These are phyloP conservation scores for Atethmia centrago DNA, from an alignment of 2,888 invertebrate species.

Conservation along the genomic window DNA sequence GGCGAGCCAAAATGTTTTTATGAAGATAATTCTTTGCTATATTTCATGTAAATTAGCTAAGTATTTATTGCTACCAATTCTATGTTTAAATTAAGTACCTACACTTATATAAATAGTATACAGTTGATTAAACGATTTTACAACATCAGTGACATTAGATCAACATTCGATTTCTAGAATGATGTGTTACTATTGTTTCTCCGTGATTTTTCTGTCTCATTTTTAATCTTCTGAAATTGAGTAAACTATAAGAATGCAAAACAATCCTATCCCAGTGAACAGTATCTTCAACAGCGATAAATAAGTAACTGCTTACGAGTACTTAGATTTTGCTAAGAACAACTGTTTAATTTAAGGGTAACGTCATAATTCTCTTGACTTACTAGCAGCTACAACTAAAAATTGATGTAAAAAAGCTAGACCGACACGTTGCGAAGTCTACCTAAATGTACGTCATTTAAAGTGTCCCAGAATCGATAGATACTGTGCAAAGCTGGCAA, in stretches of 20 bases:
- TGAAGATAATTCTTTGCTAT: background rate
- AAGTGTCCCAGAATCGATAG: background rate
- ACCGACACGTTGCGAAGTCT: too few species aligned
- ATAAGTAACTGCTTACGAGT: background rate
- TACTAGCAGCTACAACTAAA: background rate
- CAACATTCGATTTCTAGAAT: background rate
- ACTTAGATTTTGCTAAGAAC: background rate
- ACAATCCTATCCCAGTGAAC: background rate
- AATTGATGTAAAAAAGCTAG: background rate
- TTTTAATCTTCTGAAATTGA: background rate
- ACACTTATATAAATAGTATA: background rate
- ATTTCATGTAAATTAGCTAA: background rate
- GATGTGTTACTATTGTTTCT: background rate
- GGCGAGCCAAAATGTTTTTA: background rate
- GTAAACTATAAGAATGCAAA: background rate
- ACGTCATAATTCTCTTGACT: background rate
- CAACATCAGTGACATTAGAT: background rate
- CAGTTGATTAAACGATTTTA: background rate
- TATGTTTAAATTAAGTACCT: background rate
- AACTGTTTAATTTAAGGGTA: background rate
- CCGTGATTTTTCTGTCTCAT: background rate
- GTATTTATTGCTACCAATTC: background rate
- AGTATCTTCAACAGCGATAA: background rate
- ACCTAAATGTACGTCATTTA: background rate
- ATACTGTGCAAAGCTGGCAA: background rate